These are phyloP conservation scores for Bombus difficillimus DNA, from an alignment of 1,140 invertebrate genomes.

Conservation along the genomic window DNA sequence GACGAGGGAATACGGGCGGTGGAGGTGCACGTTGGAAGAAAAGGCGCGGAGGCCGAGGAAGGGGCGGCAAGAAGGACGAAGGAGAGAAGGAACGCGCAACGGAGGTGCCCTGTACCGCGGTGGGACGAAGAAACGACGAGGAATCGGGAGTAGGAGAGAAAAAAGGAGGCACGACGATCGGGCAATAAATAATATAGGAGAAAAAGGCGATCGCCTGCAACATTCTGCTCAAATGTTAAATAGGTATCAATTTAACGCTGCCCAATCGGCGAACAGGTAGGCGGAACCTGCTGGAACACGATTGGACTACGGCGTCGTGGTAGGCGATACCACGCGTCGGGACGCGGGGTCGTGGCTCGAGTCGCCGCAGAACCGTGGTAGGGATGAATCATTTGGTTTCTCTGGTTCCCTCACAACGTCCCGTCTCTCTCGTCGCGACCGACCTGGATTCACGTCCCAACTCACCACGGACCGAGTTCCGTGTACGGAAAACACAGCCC, in stretches of 20 bases:
- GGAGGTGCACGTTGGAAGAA: conserved; percentile 43
- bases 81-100: conserved; percentile 45
- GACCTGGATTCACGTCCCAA: conserved; percentile 59
- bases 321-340: conserved; percentile 52
- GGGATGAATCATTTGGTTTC: conserved; percentile 75
- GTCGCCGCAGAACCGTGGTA: conserved; percentile 49
- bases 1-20: conserved; percentile 23
- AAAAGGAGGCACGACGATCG: conserved; percentile 73
- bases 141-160: conserved; percentile 45
- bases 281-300: conserved; percentile 57
- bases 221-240: conserved; percentile 81
- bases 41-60: not conserved
- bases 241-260: conserved; percentile 79
- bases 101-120: conserved; percentile 29
- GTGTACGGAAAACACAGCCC: conserved; percentile 17
- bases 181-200: conserved; percentile 80
- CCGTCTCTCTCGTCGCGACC: conserved; percentile 65
- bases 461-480: conserved; percentile 36
- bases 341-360: conserved; percentile 45
- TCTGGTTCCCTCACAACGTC: conserved; percentile 65
- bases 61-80: conserved; percentile 37
- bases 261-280: conserved; percentile 72
- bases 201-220: conserved; percentile 79
- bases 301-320: conserved; percentile 61
- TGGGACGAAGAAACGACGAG: conserved; percentile 19